Evolutionary conservation across 2,797 vertebrate species (phyloP).

Genomic region (Gila robusta): DNA sequence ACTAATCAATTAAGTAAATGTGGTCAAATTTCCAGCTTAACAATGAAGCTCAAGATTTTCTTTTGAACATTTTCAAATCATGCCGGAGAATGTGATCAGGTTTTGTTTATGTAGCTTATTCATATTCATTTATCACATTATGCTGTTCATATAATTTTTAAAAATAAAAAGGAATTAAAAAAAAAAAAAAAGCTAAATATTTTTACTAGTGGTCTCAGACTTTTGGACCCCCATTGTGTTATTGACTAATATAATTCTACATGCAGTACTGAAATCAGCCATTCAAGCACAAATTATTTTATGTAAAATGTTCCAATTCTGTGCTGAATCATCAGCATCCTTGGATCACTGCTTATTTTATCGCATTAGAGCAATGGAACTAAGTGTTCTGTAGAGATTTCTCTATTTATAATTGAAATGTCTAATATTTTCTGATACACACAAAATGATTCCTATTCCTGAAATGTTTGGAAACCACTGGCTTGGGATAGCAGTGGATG

Average conservation of each 20-base stretch:
- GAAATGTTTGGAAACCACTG: background rate
- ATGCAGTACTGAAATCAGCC: background rate
- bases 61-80: background rate
- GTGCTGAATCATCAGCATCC: background rate
- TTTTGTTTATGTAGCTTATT: background rate
- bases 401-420: background rate
- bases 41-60: background rate
- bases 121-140: conserved; percentile 6
- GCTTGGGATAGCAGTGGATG: background rate
- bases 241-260: background rate
- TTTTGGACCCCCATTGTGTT: background rate
- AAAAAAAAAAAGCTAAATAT: background rate
- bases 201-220: background rate
- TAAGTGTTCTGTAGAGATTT: background rate
- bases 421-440: background rate
- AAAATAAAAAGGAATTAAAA: background rate
- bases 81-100: background rate
- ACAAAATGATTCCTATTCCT: background rate
- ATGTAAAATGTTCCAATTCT: background rate
- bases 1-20: background rate
- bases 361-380: background rate
- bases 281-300: background rate
- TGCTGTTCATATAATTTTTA: background rate
- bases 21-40: background rate
- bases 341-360: background rate